phyloP scores from a whole-genome alignment of 2,888 invertebrate genomes.

The Hermodice carunculata region DNA sequence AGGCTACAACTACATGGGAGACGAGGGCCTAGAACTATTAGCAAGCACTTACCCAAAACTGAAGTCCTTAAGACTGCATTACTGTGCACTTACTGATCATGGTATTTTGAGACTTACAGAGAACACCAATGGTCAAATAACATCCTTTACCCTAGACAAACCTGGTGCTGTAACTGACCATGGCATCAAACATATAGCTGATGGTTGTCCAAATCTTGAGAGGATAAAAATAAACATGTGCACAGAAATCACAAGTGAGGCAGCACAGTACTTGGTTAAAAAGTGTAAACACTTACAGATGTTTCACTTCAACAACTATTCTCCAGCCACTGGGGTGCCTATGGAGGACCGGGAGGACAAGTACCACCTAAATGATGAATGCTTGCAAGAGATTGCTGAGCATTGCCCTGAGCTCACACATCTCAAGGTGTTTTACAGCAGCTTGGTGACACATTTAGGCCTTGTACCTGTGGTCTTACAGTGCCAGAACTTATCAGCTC shows the following conservation, averaged over 20 bases:
- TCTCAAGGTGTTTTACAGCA: constrained; percentile 11
- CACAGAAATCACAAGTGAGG: constrained; percentile 22
- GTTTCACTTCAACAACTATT: constrained; percentile 20
- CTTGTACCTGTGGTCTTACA: not conserved
- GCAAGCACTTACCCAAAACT: constrained; percentile 32
- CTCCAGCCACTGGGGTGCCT: not conserved
- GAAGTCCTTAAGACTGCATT: constrained; percentile 27
- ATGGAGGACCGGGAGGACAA: constrained; percentile 5
- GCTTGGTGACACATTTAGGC: not conserved
- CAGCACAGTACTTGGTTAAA: constrained; percentile 22
- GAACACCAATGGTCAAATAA: constrained; percentile 19
- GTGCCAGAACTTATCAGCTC: constrained; percentile 6
- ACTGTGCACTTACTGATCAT: constrained; percentile 32
- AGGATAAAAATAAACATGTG: constrained; percentile 26
- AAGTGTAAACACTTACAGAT: constrained; percentile 11
- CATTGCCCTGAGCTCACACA: constrained; percentile 14
- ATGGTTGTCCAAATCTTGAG: constrained; percentile 31
- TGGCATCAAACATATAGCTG: constrained; percentile 28
- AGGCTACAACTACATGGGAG: constrained; percentile 34
- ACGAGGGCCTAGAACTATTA: constrained; percentile 31
- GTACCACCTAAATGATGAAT: constrained; percentile 9
- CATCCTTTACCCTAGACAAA: constrained; percentile 29
- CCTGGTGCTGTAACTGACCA: constrained; percentile 33
- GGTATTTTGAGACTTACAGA: constrained; percentile 30
- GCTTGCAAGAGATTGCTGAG: not conserved